Evolutionary conservation across 1,140 invertebrate genomes (phyloP).

Genomic region (Scaptomyza pallida): DNA sequence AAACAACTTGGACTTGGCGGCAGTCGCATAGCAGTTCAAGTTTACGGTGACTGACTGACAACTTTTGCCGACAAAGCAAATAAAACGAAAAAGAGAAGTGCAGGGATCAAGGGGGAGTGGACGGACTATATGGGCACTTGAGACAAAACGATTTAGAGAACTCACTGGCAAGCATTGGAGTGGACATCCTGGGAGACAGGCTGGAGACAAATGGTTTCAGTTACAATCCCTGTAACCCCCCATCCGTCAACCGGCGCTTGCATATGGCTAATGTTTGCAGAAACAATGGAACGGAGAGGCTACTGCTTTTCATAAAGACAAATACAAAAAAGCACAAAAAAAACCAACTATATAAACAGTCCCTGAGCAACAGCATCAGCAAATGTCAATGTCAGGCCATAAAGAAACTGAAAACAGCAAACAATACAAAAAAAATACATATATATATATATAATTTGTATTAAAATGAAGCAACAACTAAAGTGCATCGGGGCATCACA

Average conservation of each 20-base stretch:
- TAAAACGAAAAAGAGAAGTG: not conserved
- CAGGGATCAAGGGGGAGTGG: not conserved
- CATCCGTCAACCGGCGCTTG: not conserved
- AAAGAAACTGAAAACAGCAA: slow-evolving; percentile 55
- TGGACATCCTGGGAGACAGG: slow-evolving; percentile 54
- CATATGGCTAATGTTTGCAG: not conserved
- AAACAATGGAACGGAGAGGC: slow-evolving; percentile 14
- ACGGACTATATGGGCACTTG: slow-evolving; percentile 30
- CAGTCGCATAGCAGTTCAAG: slow-evolving; percentile 60
- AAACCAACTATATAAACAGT: slow-evolving; percentile 10
- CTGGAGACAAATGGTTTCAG: slow-evolving; percentile 41
- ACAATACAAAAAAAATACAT: slow-evolving; percentile 31
- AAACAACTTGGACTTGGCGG: slow-evolving; percentile 50
- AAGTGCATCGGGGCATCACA: slow-evolving; percentile 58
- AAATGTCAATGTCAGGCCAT: slow-evolving; percentile 79
- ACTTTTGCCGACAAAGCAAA: slow-evolving; percentile 62
- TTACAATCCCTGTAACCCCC: not conserved
- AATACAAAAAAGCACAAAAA: slow-evolving; percentile 46
- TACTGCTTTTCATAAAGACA: slow-evolving; percentile 24
- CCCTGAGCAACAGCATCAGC: slow-evolving; percentile 42
- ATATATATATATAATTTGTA: no score
- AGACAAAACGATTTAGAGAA: slow-evolving; percentile 54
- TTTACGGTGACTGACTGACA: slow-evolving; percentile 51
- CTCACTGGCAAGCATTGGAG: slow-evolving; percentile 37
- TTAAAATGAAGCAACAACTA: slow-evolving; percentile 8